These are phyloP conservation scores for Turritopsis dohrnii DNA, from an alignment of 30 jellyfish, hydroid and myxozoan genomes.

Conservation along the genomic window DNA sequence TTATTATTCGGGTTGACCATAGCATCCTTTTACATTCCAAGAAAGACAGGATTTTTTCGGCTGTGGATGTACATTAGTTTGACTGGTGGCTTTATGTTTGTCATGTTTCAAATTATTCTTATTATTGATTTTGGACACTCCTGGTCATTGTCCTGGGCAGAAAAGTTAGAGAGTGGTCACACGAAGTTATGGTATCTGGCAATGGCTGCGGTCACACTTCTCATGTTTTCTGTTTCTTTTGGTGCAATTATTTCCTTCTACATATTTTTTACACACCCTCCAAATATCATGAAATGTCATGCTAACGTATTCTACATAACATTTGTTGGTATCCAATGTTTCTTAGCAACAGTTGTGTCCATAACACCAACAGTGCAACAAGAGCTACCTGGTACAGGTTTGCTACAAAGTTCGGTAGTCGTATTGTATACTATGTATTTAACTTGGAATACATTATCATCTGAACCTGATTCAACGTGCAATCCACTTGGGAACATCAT, in stretches of 20 bases:
- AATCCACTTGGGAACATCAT: slow-evolving; percentile 94
- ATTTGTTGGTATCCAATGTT: slow-evolving; percentile 80
- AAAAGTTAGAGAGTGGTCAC: slow-evolving; percentile 69
- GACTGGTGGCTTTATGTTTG: slow-evolving; percentile 83
- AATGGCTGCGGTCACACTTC: slow-evolving; percentile 74
- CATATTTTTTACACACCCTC: slow-evolving; percentile 57
- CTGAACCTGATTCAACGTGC: slow-evolving; percentile 95
- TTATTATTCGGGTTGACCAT: slow-evolving; percentile 46
- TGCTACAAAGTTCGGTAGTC: slow-evolving; percentile 88
- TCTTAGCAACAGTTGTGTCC: slow-evolving; percentile 81
- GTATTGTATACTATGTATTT: slow-evolving; percentile 76
- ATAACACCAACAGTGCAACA: slow-evolving; percentile 94
- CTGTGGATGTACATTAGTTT: slow-evolving; percentile 93
- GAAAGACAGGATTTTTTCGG: slow-evolving; percentile 74
- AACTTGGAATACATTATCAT: slow-evolving; percentile 89
- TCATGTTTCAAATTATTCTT: slow-evolving; percentile 79
- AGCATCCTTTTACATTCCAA: slow-evolving; percentile 69
- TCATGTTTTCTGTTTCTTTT: slow-evolving; percentile 66
- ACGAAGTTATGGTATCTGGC: slow-evolving; percentile 89
- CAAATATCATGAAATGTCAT: slow-evolving; percentile 63
- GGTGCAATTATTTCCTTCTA: slow-evolving; percentile 69
- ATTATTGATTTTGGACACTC: slow-evolving; percentile 96
- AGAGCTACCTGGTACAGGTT: slow-evolving; percentile 96
- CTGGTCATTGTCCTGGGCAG: slow-evolving; percentile 99
- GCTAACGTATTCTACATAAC: slow-evolving; percentile 82